phyloP scores from a whole-genome alignment of 2,113 vertebrate genomes.

The Callaeas wilsoni region DNA sequence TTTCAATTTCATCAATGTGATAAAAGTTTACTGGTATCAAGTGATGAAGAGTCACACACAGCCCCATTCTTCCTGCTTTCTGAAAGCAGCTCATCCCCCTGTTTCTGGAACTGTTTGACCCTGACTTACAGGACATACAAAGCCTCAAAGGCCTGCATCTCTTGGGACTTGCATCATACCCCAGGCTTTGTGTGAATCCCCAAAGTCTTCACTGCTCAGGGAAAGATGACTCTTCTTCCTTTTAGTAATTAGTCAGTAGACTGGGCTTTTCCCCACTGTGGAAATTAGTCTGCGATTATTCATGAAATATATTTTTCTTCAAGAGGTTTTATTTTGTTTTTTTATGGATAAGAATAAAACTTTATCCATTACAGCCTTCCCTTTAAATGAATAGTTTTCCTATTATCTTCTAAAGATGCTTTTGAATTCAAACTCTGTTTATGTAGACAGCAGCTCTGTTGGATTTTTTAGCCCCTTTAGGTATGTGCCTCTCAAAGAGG shows the following conservation, averaged over 20 bases:
- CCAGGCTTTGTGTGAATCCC: neutral
- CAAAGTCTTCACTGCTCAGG: neutral
- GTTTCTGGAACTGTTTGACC: neutral
- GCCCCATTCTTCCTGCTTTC: neutral
- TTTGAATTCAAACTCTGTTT: neutral
- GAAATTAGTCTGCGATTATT: neutral
- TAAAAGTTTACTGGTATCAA: neutral
- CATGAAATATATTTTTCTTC: neutral
- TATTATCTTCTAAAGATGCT: neutral
- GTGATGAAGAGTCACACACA: fast-evolving
- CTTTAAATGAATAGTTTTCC: neutral
- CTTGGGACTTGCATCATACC: neutral
- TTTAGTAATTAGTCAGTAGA: neutral
- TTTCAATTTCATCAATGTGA: neutral
- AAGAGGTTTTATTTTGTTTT: neutral
- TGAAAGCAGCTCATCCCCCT: neutral
- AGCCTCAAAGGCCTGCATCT: neutral
- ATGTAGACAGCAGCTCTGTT: neutral
- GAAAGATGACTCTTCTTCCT: neutral
- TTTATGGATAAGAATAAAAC: neutral
- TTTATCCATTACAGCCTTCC: neutral
- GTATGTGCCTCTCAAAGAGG: neutral
- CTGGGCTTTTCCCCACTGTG: fast-evolving
- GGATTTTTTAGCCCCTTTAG: neutral
- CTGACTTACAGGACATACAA: neutral